A percentile compares a stretch with the other conserved stretches of the same genome.
These are phyloP conservation scores for Therioaphis trifolii DNA, from an alignment of 2,888 invertebrate genomes.

Conservation along the genomic window DNA sequence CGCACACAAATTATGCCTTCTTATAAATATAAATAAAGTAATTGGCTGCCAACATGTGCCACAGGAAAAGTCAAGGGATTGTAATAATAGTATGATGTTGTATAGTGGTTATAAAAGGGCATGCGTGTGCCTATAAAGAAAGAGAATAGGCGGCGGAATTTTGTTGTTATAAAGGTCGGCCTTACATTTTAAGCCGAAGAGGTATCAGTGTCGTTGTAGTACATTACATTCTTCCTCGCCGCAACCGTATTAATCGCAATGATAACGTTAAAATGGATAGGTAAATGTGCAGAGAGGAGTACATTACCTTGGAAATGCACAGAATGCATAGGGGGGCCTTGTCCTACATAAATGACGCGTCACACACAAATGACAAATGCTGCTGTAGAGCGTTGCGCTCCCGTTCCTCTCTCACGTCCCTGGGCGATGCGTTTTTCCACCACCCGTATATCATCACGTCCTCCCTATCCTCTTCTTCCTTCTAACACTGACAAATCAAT, in stretches of 20 bases:
- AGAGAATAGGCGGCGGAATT: background rate
- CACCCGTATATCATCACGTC: background rate
- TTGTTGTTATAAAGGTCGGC: slow-evolving; percentile 15
- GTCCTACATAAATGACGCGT: slow-evolving; percentile 27
- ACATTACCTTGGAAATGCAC: slow-evolving; percentile 49
- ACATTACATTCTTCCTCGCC: background rate
- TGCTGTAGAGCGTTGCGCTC: background rate
- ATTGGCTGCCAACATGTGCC: background rate
- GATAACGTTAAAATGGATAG: background rate
- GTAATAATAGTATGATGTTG: background rate
- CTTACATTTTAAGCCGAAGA: background rate
- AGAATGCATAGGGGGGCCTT: slow-evolving; percentile 20
- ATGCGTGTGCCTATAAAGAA: background rate
- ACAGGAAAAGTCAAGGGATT: background rate
- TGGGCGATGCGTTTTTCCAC: background rate
- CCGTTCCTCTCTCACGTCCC: background rate
- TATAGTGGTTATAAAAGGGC: background rate
- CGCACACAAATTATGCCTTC: too few species aligned
- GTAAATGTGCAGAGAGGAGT: background rate
- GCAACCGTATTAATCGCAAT: background rate
- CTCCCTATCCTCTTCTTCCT: background rate
- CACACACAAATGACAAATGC: background rate
- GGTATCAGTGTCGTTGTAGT: background rate
- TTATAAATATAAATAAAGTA: background rate
- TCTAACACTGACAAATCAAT: background rate